Evolutionary conservation across 2,113 vertebrate species (phyloP), one percentile per base, ranked within the genome.

Genomic region (Neotoma lepida): DNA sequence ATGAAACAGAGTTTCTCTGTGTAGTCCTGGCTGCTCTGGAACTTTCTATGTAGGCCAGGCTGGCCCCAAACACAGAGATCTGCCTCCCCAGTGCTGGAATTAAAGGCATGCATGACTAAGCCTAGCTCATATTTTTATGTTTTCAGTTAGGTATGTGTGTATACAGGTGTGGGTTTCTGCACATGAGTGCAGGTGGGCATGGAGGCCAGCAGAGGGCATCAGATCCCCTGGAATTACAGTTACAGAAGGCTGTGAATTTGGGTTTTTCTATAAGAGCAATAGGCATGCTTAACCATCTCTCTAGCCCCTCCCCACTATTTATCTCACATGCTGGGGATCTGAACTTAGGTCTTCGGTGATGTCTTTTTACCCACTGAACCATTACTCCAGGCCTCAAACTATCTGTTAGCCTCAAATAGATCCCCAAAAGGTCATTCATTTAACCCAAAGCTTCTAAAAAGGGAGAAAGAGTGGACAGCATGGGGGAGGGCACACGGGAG

Each of bases 401-500:
- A 24, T 68, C 63, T 51, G 33, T 68, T 18, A 51, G 61, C 61
- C n/a, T 82, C 44, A 86, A 18, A 44, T 61, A 10, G 26, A 51
- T 20, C 77, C 18, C 86, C 17, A 3, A 30, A 85, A 64, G 22
- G 44, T 18, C 46, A 39, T 70, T 68, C 26, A 41, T 39, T 56
- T 30, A 58, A 88, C n/a, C 7, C 15, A 33, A 74, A 30, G 46
- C 14, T 66, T 70, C 9, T 6, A 49, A 85, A 78, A 15, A 41
- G 44, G 26, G 14, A 68, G 28, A 78, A 66, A 24, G 26, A 2
- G 22, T 41, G 6, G 39, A 4, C 54, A 81, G n/a, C 17, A 8
- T 0, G 4, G 33, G 13, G 15, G 33, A 13, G 18, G 26, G 2
- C 0, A 35, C 22, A 15, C 15, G 20, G 51, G 78, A 15, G 8